Conservation (phyloP, 2,797 vertebrate genomes). For the Cheirogaleus major region DNA sequence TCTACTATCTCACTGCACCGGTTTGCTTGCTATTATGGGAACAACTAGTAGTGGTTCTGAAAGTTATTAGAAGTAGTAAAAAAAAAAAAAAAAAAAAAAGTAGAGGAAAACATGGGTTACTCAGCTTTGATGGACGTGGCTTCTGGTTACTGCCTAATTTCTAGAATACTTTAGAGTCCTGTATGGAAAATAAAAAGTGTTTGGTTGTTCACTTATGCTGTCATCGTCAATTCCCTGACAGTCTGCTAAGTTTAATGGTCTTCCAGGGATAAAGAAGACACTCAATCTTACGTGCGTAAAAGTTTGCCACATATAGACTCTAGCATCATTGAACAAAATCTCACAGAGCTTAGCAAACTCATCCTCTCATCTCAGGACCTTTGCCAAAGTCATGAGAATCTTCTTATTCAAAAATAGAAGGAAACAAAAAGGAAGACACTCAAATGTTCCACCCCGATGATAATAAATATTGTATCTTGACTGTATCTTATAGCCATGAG, state of each 20-base stretch:
- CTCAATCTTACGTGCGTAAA: neutral
- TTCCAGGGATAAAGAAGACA: slow-evolving; percentile 5
- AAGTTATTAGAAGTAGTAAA: slow-evolving; percentile 1
- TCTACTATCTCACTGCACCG: neutral
- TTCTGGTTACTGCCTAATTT: slow-evolving; percentile 3
- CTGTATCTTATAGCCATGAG: neutral
- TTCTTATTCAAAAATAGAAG: slow-evolving; percentile 20
- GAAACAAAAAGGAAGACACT: neutral
- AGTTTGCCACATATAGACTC: neutral
- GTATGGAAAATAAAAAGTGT: slow-evolving; percentile 36
- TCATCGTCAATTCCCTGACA: slow-evolving; percentile 40
- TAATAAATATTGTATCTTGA: neutral
- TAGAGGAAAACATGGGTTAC: neutral
- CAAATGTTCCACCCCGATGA: neutral
- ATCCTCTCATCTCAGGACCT: neutral
- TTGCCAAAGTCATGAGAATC: neutral
- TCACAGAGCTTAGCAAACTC: neutral
- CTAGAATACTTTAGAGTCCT: slow-evolving; percentile 19
- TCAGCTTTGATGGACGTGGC: slow-evolving; percentile 17
- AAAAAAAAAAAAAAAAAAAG: neutral
- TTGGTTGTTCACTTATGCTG: slow-evolving; percentile 31
- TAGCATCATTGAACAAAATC: neutral
- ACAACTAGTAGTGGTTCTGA: neutral
- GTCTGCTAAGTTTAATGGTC: neutral
- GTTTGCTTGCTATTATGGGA: neutral